These are phyloP conservation scores for Macrosoma leucophasiata DNA, from an alignment of 2,888 invertebrate species.

Conservation along the genomic window DNA sequence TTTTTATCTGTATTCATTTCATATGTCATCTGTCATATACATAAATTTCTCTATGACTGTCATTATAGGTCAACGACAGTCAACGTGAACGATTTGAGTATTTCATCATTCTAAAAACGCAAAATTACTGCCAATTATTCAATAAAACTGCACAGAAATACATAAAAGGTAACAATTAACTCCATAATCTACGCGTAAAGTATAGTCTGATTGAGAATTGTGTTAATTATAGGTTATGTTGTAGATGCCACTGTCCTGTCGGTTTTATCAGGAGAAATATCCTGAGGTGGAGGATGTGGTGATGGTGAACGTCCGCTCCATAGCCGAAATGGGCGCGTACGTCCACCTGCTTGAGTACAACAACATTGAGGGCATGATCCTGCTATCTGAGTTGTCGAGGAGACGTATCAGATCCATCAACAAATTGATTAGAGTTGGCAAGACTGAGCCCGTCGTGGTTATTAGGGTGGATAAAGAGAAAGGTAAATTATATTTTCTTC, in stretches of 20 bases:
- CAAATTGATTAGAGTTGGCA: conserved; percentile 98
- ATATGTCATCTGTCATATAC: neutral
- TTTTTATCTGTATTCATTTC: neutral
- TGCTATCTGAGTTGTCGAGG: conserved; percentile 97
- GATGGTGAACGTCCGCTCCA: conserved; percentile 98
- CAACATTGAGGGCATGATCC: conserved; percentile 99
- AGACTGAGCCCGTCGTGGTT: conserved; percentile 99
- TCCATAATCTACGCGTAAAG: too few relatives aligned
- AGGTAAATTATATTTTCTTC: too few relatives aligned
- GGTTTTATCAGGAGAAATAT: conserved; percentile 98
- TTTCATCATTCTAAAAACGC: conserved; percentile 50
- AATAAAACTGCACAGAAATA: conserved; percentile 29
- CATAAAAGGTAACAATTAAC: conserved; percentile 37
- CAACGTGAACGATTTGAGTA: conserved; percentile 62
- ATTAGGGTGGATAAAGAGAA: conserved; percentile 99
- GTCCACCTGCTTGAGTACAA: conserved; percentile 98
- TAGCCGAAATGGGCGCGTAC: conserved; percentile 99
- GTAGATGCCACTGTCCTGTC: conserved; percentile 92
- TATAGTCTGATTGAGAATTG: too few relatives aligned
- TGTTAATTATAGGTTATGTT: conserved; percentile 49
- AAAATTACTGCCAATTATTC: conserved; percentile 28
- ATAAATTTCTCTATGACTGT: neutral
- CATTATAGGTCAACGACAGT: conserved; percentile 30
- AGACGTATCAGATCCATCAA: conserved; percentile 99
- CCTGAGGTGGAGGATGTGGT: conserved; percentile 99